Conservation (phyloP, 2,888 invertebrate species). For the Halictus ligatus region DNA sequence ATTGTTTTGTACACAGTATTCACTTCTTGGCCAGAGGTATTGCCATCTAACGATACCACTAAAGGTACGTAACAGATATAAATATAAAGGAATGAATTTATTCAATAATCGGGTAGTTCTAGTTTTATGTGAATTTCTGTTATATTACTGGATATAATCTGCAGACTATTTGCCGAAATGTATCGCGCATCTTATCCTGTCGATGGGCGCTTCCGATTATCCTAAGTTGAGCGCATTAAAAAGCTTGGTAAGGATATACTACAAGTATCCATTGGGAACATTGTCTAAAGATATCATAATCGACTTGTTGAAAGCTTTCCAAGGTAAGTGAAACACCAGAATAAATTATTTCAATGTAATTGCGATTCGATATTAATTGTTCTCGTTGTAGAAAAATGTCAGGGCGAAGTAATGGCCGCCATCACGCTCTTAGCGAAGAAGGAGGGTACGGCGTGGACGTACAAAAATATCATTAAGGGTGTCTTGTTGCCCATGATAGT, state of each 20-base stretch:
- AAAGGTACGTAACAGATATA: conserved; percentile 62
- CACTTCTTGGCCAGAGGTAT: conserved; percentile 84
- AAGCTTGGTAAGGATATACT: conserved; percentile 79
- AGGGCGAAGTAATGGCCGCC: conserved; percentile 71
- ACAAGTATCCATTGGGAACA: conserved; percentile 81
- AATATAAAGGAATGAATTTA: not conserved
- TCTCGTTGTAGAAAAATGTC: conserved; percentile 67
- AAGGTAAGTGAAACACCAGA: conserved; percentile 74
- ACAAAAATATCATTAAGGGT: conserved; percentile 79
- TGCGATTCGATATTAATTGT: conserved; percentile 17
- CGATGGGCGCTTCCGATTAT: conserved; percentile 67
- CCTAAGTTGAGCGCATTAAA: conserved; percentile 80
- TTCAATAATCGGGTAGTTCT: not conserved
- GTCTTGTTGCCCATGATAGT: conserved; percentile 76
- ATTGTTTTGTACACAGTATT: conserved; percentile 82
- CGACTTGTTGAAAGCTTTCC: conserved; percentile 79
- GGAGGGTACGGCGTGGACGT: conserved; percentile 81
- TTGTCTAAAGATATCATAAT: conserved; percentile 75
- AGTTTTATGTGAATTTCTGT: not conserved
- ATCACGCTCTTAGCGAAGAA: conserved; percentile 83
- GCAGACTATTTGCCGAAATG: conserved; percentile 82
- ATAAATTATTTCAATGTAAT: conserved; percentile 6
- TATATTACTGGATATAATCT: conserved; percentile 48
- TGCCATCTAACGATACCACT: conserved; percentile 79
- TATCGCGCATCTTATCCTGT: conserved; percentile 81